Percentiles rank a stretch among this genome's conserved stretches.
Evolutionary conservation across 1,140 invertebrate species (phyloP).

Genomic region (Drosophila ercepeae): DNA sequence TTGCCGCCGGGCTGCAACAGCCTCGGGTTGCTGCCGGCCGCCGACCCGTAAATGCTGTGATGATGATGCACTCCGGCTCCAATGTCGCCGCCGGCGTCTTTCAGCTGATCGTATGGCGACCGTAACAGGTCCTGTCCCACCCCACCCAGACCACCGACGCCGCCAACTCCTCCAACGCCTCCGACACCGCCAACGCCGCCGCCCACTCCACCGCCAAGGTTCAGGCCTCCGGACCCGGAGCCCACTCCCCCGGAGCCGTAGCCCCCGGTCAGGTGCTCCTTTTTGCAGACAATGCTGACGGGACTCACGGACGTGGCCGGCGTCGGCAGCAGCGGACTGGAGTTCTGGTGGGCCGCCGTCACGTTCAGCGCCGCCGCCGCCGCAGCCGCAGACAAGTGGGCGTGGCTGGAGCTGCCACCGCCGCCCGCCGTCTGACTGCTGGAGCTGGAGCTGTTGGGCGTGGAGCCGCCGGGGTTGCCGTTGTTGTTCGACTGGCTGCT

Average conservation of each 20-base stretch:
- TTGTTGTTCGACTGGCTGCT: slow-evolving; percentile 1
- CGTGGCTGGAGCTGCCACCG: slow-evolving; percentile 15
- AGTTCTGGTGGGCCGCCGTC: slow-evolving; percentile 77
- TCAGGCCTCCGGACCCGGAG: slow-evolving; percentile 21
- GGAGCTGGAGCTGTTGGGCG: slow-evolving; percentile 31
- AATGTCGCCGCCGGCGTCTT: slow-evolving; percentile 77
- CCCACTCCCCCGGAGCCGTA: slow-evolving; percentile 56
- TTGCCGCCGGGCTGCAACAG: slow-evolving; percentile 84
- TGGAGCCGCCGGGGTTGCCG: background rate
- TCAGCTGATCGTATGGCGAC: slow-evolving; percentile 74
- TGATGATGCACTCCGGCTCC: slow-evolving; percentile 67
- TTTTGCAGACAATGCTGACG: slow-evolving; percentile 87
- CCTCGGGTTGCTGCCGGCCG: slow-evolving; percentile 80
- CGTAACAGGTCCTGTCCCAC: slow-evolving; percentile 58
- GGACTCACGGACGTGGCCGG: slow-evolving; percentile 87
- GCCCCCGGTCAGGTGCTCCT: slow-evolving; percentile 84
- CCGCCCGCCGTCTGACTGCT: slow-evolving; percentile 11
- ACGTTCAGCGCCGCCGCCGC: slow-evolving; percentile 71
- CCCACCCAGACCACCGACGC: slow-evolving; percentile 33
- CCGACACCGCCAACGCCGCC: slow-evolving; percentile 24
- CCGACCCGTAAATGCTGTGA: slow-evolving; percentile 78
- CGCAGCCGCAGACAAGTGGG: slow-evolving; percentile 64
- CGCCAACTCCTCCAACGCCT: slow-evolving; percentile 2
- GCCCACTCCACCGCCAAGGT: slow-evolving; percentile 20
- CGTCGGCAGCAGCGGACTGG: slow-evolving; percentile 86